phyloP scores from a whole-genome alignment of 2,888 invertebrate genomes.

The Cetonia aurata region DNA sequence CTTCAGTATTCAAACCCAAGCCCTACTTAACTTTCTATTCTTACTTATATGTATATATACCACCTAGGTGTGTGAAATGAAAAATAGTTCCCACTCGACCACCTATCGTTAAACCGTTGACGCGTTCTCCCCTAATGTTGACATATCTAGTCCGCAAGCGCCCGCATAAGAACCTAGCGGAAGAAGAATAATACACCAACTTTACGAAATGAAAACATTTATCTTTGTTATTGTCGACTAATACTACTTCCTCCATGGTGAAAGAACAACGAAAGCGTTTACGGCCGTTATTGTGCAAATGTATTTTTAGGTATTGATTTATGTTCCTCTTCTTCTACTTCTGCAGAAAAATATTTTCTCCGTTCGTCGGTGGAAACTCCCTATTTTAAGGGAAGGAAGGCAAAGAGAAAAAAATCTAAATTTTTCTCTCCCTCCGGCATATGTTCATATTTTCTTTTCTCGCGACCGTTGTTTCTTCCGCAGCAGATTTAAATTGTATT shows the following conservation, averaged over 20 bases:
- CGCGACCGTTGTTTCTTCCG: constrained; percentile 26
- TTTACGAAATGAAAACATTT: constrained; percentile 25
- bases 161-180: neutral
- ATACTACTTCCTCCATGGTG: neutral
- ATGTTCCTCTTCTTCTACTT: constrained; percentile 24
- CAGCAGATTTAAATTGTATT: constrained; percentile 35
- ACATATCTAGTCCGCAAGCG: constrained; percentile 15
- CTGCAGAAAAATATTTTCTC: constrained; percentile 21
- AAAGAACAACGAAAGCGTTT: constrained; percentile 1
- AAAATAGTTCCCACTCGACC: neutral
- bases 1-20: neutral
- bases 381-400: neutral
- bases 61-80: neutral
- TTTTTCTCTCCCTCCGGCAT: constrained; percentile 32
- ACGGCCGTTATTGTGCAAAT: constrained; percentile 30
- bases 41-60: neutral
- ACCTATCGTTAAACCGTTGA: neutral
- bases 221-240: constrained; percentile 23
- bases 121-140: constrained; percentile 7
- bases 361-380: constrained; percentile 21
- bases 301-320: constrained; percentile 38
- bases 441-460: constrained; percentile 34
- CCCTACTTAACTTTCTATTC: neutral
- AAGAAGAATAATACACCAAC: constrained; percentile 24
- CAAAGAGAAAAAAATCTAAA: constrained; percentile 23